phyloP scores from a whole-genome alignment of 2,888 invertebrate species.

The Dichetophora obliterata region DNA sequence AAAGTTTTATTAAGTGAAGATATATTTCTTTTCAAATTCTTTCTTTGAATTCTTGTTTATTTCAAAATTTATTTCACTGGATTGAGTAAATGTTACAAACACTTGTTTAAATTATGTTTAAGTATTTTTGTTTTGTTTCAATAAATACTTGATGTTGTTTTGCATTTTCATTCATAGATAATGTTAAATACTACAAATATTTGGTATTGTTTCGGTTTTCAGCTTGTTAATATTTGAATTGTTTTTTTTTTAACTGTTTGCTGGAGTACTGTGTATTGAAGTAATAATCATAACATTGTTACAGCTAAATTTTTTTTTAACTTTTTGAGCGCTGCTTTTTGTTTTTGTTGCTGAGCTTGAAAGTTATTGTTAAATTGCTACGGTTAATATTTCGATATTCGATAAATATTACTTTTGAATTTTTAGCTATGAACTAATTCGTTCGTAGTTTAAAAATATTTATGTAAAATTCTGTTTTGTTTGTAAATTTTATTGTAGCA shows the following conservation, averaged over 20 bases:
- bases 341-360: constrained; percentile 13
- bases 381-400: constrained; percentile 9
- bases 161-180: not conserved
- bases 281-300: not conserved
- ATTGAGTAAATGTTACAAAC: constrained; percentile 53
- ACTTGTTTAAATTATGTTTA: constrained; percentile 51
- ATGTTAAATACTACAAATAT: constrained; percentile 6
- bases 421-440: constrained; percentile 35
- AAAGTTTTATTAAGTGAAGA: constrained; percentile 62
- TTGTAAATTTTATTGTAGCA: constrained; percentile 43
- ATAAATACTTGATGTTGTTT: constrained; percentile 40
- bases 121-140: constrained; percentile 46
- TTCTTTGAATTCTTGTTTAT: constrained; percentile 38
- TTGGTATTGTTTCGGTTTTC: constrained; percentile 36
- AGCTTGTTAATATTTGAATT: constrained; percentile 51
- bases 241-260: constrained; percentile 37
- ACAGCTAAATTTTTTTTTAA: constrained; percentile 12
- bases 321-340: constrained; percentile 2
- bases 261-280: not conserved
- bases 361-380: not conserved
- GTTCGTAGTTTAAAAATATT: constrained; percentile 39
- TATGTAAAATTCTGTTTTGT: constrained; percentile 33
- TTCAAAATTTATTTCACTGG: constrained; percentile 36
- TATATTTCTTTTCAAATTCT: constrained; percentile 50
- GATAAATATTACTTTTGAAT: constrained; percentile 29